Evolutionary conservation across 1,140 invertebrate genomes (phyloP).

Genomic region (Sipha flava): DNA sequence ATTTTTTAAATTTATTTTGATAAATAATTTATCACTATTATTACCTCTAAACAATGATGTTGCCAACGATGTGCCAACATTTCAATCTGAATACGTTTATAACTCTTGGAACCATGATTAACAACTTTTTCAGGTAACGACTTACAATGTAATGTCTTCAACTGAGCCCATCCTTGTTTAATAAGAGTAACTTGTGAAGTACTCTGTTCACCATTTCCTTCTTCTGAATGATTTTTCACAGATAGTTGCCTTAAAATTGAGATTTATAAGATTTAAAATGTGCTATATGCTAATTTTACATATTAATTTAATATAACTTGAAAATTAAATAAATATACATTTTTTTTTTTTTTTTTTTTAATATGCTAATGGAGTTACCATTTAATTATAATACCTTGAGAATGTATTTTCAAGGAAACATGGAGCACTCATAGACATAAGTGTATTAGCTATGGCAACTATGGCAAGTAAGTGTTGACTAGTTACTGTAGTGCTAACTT

Average conservation of each 20-base stretch:
- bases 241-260: conserved; percentile 38
- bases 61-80: conserved; percentile 97
- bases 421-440: conserved; percentile 87
- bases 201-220: conserved; percentile 71
- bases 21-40: not conserved
- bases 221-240: conserved; percentile 54
- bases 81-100: conserved; percentile 89
- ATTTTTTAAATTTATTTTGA: no score
- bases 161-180: conserved; percentile 91
- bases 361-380: no score
- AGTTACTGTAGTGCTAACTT: conserved; percentile 85
- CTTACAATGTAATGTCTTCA: conserved; percentile 93
- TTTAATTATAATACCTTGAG: conserved; percentile 2
- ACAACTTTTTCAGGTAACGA: conserved; percentile 81
- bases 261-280: not conserved
- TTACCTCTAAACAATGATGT: conserved; percentile 88
- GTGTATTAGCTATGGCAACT: conserved; percentile 88
- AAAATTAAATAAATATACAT: no score
- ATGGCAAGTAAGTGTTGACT: conserved; percentile 92
- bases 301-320: no score
- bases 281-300: no score
- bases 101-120: conserved; percentile 62
- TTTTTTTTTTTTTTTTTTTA: no score
- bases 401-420: conserved; percentile 20
- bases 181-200: conserved; percentile 81